Evolutionary conservation across 2,888 invertebrate genomes (phyloP).

Genomic region (Callyntrura guangdongensis): DNA sequence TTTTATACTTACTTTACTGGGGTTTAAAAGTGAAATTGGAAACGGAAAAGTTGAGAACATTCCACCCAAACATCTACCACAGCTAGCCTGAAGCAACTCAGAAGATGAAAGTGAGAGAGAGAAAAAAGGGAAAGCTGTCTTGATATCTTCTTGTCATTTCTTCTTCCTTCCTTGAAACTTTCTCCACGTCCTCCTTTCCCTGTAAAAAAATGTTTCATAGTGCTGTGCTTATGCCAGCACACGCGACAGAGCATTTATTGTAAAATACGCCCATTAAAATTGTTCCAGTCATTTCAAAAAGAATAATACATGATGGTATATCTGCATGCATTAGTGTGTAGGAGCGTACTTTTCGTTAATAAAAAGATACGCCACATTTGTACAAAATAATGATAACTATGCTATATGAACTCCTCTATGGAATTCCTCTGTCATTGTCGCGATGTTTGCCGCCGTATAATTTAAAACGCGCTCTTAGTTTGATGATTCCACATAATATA

Average conservation of each 20-base stretch:
- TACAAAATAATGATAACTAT: not conserved
- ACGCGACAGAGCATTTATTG: not conserved
- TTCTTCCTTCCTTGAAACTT: slow-evolving; percentile 34
- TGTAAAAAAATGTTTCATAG: not conserved
- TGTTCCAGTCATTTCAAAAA: slow-evolving; percentile 53
- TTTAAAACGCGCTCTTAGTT: not conserved
- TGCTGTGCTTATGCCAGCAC: not conserved
- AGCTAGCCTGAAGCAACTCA: slow-evolving; percentile 30
- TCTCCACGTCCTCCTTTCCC: slow-evolving; percentile 6
- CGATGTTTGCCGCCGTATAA: not conserved
- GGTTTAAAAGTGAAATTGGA: slow-evolving; percentile 62
- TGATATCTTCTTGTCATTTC: slow-evolving; percentile 43
- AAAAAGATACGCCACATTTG: not conserved
- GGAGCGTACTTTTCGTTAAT: not conserved
- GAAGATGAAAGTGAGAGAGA: not conserved
- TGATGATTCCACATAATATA: not conserved
- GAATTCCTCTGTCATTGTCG: not conserved
- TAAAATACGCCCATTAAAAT: slow-evolving; percentile 45
- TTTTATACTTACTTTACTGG: too few species aligned
- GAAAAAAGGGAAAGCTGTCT: slow-evolving; percentile 15
- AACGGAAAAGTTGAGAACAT: slow-evolving; percentile 42
- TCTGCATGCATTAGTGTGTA: not conserved
- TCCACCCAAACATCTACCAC: not conserved
- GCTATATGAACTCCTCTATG: not conserved
- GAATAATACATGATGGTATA: too few species aligned